Base-by-base conservation (phyloP, 1,140 invertebrate species). In the Mycetomoellerius zeteki region DNA sequence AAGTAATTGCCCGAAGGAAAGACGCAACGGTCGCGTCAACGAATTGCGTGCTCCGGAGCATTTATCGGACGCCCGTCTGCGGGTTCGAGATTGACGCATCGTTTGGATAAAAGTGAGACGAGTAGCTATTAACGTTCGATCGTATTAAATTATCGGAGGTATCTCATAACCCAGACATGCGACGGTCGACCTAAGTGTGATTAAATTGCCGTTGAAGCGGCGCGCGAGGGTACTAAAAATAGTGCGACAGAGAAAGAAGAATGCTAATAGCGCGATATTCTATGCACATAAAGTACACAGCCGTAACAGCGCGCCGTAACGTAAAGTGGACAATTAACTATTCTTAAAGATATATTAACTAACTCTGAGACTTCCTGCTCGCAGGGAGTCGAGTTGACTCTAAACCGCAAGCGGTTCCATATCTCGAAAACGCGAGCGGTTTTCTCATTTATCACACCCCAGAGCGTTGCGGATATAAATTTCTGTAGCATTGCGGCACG, bases 131-230 rank as follows among this genome's bases (percentile, higher is more conserved):
- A 82, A 72, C 67, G 52, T 21, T 47, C 80, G 37, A 52, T 56
- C 24, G 54, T 43, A 84, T 73, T 84, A 84, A 84, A 84, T 84
- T 84, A 84, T 84, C 69, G 54, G 24, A 30, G 71, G 37, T n/a
- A 62, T 73, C 80, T 84, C 37, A 7, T 50, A 47, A 84, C 62
- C 37, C 69, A 14, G 19, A 60, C 80, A 84, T 60, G 69, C 69
- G 14, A 84, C 37, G 67, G 52, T 12, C 67, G 37, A 60, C 65
- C n/a, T 82, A 82, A 82, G 69, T 52, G 60, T 82, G 80, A 84
- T 84, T 84, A 60, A 50, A 84, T 60, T 33, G 69, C 54, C 21
- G 21, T 4, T 33, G 6, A 30, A 12, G 30, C 54, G 27, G 0
- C 67, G 80, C 67, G 19, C 19, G 24, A 33, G 58, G n/a, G 10